Evolutionary conservation across 1,140 invertebrate genomes (phyloP), one percentile per base, ranked within the genome.

Genomic region (Samia ricini): DNA sequence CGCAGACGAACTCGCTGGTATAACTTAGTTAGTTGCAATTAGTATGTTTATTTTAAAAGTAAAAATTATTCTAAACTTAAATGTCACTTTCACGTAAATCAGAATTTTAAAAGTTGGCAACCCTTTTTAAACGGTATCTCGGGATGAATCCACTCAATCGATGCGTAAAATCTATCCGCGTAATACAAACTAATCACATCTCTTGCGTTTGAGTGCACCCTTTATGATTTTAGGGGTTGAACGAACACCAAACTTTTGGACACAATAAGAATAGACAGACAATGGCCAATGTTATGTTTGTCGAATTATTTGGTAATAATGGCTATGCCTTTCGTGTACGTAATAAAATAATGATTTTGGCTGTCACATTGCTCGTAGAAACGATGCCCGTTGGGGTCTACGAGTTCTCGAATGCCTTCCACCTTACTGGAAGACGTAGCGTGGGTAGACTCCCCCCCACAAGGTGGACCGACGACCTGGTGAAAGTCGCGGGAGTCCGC

Each of bases 121-220:
- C 33, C 33, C 33, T 15, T 15, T 7, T 42, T 10, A 42, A 52
- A 52, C 50, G 50, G 50, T 52, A 23, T 15, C 50, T 52, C 50
- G 10, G 21, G 10, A 21, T 42, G n/a, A 42, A 42, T 42, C 50
- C 50, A 5, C 22, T 52, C 22, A 29, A 57, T 15, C 29, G 23
- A 36, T 33, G 56, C 42, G 56, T 57, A 57, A 57, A 36, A 57
- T 57, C 24, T 42, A 36, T 57, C 42, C 33, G n/a, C n/a, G 56
- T 57, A 57, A 57, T 57, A 22, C 6, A 23, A 2, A 18, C 29
- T 57, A 57, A 57, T 57, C 56, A 18, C 15, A 57, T 57, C 33
- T 15, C 33, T 12, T 42, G 12, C 33, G 33, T 42, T 42, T 15
- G 22, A 56, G 4, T 24, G 10, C 8, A 24, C 24, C 54, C 22